These are phyloP conservation scores for Leptopterna dolabrata DNA, from an alignment of 2,888 invertebrate species.

Conservation along the genomic window DNA sequence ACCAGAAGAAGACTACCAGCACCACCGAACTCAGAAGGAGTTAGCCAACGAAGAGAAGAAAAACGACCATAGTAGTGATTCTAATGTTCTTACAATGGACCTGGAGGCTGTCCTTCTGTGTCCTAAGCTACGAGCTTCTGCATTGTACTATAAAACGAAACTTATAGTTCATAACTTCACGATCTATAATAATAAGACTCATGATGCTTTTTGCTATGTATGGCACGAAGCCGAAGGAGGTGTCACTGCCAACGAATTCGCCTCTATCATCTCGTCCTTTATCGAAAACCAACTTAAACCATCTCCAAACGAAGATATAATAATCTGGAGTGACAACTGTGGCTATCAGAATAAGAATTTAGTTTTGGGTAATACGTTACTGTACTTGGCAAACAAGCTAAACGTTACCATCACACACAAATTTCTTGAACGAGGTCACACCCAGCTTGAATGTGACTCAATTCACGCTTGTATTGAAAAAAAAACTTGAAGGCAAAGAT, in stretches of 20 bases:
- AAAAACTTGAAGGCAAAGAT: not conserved
- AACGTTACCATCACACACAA: constrained; percentile 63
- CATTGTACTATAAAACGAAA: constrained; percentile 60
- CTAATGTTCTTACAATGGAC: constrained; percentile 10
- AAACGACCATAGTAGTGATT: not conserved
- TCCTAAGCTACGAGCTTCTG: constrained; percentile 40
- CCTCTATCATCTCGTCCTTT: not conserved
- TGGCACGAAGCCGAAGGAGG: constrained; percentile 39
- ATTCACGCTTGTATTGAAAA: not conserved
- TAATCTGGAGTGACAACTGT: not conserved
- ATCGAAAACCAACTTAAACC: not conserved
- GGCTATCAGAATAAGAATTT: not conserved
- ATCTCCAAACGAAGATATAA: not conserved
- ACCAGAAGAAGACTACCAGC: not conserved
- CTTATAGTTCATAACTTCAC: constrained; percentile 61
- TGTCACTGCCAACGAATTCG: not conserved
- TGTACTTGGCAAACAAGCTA: constrained; percentile 52
- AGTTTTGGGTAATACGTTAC: not conserved
- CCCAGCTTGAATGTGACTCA: constrained; percentile 45
- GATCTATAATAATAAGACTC: constrained; percentile 68
- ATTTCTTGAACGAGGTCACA: constrained; percentile 63
- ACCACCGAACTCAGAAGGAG: not conserved
- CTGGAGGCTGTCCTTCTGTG: not conserved
- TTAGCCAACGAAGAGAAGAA: constrained; percentile 3
- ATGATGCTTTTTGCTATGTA: constrained; percentile 71